phyloP scores from a whole-genome alignment of 2,888 invertebrate genomes.

The Drosophila tanythrix region DNA sequence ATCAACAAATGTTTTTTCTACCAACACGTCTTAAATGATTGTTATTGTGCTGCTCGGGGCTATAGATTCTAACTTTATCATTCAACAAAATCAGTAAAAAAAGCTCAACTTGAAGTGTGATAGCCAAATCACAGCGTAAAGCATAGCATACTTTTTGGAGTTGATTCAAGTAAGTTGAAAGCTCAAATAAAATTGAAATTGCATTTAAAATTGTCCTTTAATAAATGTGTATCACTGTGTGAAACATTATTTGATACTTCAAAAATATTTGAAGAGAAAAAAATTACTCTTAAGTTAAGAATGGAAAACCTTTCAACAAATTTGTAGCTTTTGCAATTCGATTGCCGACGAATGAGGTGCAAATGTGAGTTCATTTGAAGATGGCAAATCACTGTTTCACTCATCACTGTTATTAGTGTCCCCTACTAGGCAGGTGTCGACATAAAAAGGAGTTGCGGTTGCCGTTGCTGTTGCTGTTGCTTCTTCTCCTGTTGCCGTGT shows the following conservation, averaged over 20 bases:
- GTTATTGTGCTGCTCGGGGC: background rate
- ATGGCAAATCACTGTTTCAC: slow-evolving; percentile 5
- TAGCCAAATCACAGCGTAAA: background rate
- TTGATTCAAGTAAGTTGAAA: background rate
- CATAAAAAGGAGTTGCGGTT: slow-evolving; percentile 39
- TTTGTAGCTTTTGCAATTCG: background rate
- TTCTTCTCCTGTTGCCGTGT: slow-evolving; percentile 4
- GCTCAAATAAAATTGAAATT: background rate
- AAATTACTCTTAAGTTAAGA: background rate
- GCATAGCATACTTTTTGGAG: slow-evolving; percentile 32
- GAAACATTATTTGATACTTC: too few species aligned
- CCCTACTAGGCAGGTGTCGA: slow-evolving; percentile 29
- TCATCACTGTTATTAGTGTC: slow-evolving; percentile 20
- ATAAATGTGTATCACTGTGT: too few species aligned
- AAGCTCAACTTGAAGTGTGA: background rate
- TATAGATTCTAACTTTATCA: background rate
- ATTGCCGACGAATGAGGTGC: background rate
- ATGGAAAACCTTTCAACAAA: background rate
- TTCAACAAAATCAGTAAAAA: background rate
- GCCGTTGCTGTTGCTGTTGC: slow-evolving; percentile 16
- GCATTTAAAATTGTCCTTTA: background rate
- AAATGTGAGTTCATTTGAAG: background rate
- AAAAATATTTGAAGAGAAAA: background rate
- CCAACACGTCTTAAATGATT: background rate
- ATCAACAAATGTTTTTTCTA: background rate